Conservation (phyloP, 2,113 vertebrate species). For the Pseudorectes ferrugineus region DNA sequence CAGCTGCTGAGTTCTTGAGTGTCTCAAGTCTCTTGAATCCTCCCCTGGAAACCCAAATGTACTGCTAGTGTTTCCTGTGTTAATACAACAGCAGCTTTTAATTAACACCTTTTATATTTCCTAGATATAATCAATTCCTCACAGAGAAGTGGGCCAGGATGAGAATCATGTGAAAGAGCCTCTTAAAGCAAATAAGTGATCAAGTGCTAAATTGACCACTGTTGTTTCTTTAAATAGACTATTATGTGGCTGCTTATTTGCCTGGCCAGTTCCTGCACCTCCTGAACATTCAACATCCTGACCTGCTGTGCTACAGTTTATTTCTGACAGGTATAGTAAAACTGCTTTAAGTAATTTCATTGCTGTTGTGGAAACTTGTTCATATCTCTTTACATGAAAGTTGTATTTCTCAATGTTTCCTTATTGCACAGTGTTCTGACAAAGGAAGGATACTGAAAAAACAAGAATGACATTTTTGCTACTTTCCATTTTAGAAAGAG, state of each 20-base stretch:
- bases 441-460: background rate
- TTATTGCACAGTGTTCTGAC: background rate
- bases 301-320: constrained; percentile 87
- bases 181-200: constrained; percentile 16
- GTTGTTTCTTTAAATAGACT: constrained; percentile 74
- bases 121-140: constrained; percentile 1
- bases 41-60: background rate
- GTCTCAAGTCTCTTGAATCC: background rate
- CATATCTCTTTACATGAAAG: background rate
- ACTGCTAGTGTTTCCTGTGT: background rate
- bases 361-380: background rate
- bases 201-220: constrained; percentile 18
- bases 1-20: background rate
- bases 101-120: constrained; percentile 17
- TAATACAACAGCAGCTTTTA: background rate
- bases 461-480: background rate
- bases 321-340: constrained; percentile 84
- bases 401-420: background rate
- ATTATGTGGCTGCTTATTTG: constrained; percentile 86
- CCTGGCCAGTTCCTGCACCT: constrained; percentile 87
- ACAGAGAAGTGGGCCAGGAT: background rate
- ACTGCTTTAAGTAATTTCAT: background rate
- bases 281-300: constrained; percentile 88
- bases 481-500: background rate
- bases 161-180: background rate